A percentile compares a stretch with the other conserved stretches of the same genome.
phyloP scores from a whole-genome alignment of 2,113 vertebrate species.

The Myocastor coypus region DNA sequence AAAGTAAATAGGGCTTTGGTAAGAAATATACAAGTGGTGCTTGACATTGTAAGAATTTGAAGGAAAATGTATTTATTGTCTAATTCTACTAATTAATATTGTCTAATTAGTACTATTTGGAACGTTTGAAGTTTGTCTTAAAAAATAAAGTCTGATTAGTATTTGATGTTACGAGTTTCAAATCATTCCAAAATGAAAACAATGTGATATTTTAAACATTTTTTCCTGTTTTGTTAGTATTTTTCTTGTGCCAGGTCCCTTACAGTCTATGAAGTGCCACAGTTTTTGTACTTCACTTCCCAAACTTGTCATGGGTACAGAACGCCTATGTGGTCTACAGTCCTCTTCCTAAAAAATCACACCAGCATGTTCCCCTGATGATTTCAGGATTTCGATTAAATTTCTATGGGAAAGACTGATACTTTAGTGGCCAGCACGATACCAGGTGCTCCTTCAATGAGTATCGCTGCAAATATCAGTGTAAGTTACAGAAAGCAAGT shows the following conservation, averaged over 20 bases:
- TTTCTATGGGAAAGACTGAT: conserved; percentile 13
- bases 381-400: conserved; percentile 60
- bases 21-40: background rate
- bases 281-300: conserved; percentile 56
- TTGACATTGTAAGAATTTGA: conserved; percentile 15
- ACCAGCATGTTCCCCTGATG: conserved; percentile 62
- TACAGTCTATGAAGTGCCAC: conserved; percentile 51
- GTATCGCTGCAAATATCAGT: conserved; percentile 66
- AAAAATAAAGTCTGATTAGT: conserved; percentile 17
- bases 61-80: background rate
- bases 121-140: conserved; percentile 34
- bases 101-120: too few relatives aligned
- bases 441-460: background rate
- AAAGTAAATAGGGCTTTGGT: conserved; percentile 21
- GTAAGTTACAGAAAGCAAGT: conserved; percentile 64
- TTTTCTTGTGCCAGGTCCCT: background rate
- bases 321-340: conserved; percentile 58
- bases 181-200: conserved; percentile 42
- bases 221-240: conserved; percentile 32
- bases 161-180: background rate
- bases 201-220: conserved; percentile 20
- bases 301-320: conserved; percentile 76
- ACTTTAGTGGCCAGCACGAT: background rate
- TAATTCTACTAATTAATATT: conserved; percentile 26
- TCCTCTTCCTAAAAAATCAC: conserved; percentile 76